A percentile compares a stretch with the other conserved stretches of the same genome.
Evolutionary conservation across 2,888 invertebrate genomes (phyloP).

Genomic region (Escarpia spicata): DNA sequence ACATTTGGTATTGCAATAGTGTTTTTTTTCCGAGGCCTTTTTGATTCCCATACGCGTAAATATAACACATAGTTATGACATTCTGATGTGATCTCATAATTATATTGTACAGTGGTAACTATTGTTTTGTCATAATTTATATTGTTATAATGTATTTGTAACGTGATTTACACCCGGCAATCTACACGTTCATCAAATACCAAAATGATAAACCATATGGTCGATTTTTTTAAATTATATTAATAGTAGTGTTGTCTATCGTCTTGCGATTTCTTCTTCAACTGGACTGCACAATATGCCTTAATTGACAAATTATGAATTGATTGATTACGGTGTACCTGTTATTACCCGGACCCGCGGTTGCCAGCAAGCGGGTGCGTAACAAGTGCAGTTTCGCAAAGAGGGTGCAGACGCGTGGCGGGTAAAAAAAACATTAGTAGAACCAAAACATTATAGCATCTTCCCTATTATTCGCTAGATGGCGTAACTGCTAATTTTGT

Average conservation of each 20-base stretch:
- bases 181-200: neutral
- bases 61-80: too few species aligned
- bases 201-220: neutral
- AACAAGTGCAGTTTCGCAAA: neutral
- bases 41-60: too few species aligned
- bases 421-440: neutral
- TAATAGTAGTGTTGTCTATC: neutral
- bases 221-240: neutral
- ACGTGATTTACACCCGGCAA: neutral
- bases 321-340: neutral
- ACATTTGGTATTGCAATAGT: too few species aligned
- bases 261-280: neutral
- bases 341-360: neutral
- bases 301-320: neutral
- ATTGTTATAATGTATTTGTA: neutral
- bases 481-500: neutral
- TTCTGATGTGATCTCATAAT: too few species aligned
- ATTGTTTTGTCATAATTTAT: neutral
- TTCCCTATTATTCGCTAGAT: neutral
- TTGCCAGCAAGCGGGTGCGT: neutral
- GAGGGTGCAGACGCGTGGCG: neutral
- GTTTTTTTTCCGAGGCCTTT: too few species aligned
- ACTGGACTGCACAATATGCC: neutral
- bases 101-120: too few species aligned
- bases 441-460: neutral